These are phyloP conservation scores for Nyleta sp. DNA, from an alignment of 2,888 invertebrate species.

Conservation along the genomic window DNA sequence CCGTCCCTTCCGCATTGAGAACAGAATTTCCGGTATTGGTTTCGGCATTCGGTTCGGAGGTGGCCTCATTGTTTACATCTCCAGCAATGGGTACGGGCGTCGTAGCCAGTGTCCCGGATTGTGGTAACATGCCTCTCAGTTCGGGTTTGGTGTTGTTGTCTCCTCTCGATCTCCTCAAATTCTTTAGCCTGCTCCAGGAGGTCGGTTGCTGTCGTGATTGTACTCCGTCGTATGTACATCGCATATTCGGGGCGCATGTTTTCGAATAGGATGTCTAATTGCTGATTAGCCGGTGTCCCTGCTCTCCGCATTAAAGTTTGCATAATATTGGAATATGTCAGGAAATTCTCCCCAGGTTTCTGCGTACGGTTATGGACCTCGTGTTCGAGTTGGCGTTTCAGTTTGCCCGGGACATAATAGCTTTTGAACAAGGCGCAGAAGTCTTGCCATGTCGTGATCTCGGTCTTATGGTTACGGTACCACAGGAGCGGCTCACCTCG, in stretches of 20 bases:
- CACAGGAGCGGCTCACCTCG: conserved; percentile 2
- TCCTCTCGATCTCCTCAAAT: neutral
- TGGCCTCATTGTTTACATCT: conserved; percentile 2
- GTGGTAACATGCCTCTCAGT: neutral
- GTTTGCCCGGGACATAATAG: no score
- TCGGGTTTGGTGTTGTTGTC: neutral
- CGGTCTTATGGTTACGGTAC: conserved; percentile 18
- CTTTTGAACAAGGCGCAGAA: no score
- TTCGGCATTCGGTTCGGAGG: neutral
- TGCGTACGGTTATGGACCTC: no score
- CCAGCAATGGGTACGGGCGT: neutral
- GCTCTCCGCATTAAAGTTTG: no score
- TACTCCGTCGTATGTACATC: neutral
- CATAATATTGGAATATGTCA: no score
- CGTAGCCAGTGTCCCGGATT: neutral
- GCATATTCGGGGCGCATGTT: neutral
- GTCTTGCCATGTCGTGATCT: no score
- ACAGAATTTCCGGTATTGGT: neutral
- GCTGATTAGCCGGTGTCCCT: no score
- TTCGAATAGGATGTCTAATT: neutral
- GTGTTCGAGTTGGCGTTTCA: no score
- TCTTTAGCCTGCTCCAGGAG: neutral
- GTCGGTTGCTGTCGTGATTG: neutral
- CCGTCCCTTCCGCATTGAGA: conserved; percentile 8
- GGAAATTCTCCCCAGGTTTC: no score